Conservation (phyloP, 2,797 vertebrate genomes). For the Eulemur albifrons region DNA sequence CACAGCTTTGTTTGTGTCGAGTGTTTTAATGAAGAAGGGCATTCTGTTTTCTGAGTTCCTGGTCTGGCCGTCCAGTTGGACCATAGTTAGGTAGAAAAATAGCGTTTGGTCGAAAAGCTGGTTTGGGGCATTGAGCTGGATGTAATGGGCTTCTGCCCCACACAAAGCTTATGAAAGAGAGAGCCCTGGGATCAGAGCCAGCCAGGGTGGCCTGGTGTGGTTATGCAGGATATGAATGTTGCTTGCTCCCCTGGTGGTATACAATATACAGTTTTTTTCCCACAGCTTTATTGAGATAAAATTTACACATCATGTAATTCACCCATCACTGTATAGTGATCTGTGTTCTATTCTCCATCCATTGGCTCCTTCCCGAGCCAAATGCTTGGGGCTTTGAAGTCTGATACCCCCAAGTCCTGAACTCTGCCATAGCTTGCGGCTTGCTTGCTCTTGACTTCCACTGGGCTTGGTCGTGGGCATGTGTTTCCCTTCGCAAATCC, state of each 20-base stretch:
- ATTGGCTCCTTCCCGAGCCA: not conserved
- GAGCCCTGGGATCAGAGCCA: not conserved
- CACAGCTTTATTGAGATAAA: not conserved
- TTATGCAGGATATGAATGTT: not conserved
- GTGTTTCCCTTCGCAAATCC: not conserved
- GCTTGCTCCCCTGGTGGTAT: slow-evolving; percentile 9
- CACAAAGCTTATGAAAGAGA: not conserved
- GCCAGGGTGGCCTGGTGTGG: not conserved
- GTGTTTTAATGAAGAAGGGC: not conserved
- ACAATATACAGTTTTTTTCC: too few relatives aligned
- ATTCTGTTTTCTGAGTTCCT: slow-evolving; percentile 20
- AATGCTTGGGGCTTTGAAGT: not conserved
- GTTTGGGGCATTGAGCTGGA: slow-evolving; percentile 4
- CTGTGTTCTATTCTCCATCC: not conserved
- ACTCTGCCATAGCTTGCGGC: not conserved
- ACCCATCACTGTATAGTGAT: not conserved
- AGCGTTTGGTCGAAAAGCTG: slow-evolving; percentile 47
- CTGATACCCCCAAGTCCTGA: not conserved
- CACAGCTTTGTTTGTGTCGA: slow-evolving; percentile 34
- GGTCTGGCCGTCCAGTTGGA: not conserved
- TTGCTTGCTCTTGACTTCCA: not conserved
- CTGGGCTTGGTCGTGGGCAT: not conserved
- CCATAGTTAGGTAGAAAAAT: not conserved
- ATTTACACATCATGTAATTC: not conserved
- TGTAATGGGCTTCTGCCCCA: not conserved